Evolutionary conservation across 2,888 invertebrate species (phyloP), one percentile per base, ranked within the genome.

Genomic region (Allacma fusca): DNA sequence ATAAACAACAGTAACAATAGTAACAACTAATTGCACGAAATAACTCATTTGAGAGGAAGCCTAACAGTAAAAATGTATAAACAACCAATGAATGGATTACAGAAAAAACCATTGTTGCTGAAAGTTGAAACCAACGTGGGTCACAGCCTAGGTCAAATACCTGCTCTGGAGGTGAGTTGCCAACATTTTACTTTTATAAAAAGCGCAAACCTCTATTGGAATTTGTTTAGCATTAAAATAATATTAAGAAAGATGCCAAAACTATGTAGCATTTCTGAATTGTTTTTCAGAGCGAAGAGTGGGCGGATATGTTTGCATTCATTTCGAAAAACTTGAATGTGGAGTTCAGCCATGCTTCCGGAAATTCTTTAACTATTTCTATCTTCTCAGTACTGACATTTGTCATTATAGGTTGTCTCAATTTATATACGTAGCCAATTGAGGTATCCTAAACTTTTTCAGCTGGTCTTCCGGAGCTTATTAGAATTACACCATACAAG

Each of bases 71-170:
- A n/a, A n/a, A n/a, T n/a, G n/a, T n/a, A n/a, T n/a, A n/a, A n/a
- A n/a, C n/a, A n/a, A n/a, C n/a, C n/a, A n/a, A n/a, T n/a, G n/a
- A n/a, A n/a, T 70, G 44, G 26, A 50, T 70, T 68, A 28, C 29
- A 76, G 76, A 76, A 24, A 43, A 76, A 76, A 34, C 76, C 76
- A 12, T 23, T 76, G 23, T 57, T 76, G 19, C 62, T 76, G 1
- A 21, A 59, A 29, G 76, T 76, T n/a, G 59, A 44, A 21, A 59
- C 40, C 1, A 28, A 62, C 28, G 59, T 13, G 5, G 72, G 72
- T 2, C 72, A 72, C 23, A 34, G 34, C 12, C 34, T 72, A 12
- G 59, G 59, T 29, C 40, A 16, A 16, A 40, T 40, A 21, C 68
- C 68, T 23, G 7, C 19, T 7, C 1, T 28, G 12, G 68, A 43